phyloP scores from a whole-genome alignment of 2,113 vertebrate genomes.

The Cheirogaleus medius region DNA sequence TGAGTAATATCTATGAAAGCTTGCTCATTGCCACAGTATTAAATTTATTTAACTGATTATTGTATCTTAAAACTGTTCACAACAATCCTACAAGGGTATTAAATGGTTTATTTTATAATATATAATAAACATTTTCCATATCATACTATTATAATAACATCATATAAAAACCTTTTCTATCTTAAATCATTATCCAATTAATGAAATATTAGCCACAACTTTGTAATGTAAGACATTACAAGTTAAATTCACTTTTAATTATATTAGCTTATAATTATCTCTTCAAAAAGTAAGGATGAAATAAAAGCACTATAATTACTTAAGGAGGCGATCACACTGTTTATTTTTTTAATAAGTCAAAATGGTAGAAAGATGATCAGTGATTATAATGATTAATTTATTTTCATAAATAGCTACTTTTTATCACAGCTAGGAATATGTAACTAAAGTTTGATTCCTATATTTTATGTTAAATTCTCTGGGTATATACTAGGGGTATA shows the following conservation, averaged over 20 bases:
- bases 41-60: neutral
- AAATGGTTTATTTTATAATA: neutral
- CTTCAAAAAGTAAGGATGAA: neutral
- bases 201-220: neutral
- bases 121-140: neutral
- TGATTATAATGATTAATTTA: neutral
- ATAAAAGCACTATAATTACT: neutral
- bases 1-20: neutral
- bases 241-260: neutral
- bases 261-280: neutral
- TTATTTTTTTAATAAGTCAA: neutral
- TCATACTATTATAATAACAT: neutral
- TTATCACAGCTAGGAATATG: neutral
- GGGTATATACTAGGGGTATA: no score
- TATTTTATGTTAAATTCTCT: no score
- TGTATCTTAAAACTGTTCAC: neutral
- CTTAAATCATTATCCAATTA: neutral
- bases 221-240: neutral
- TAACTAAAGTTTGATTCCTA: neutral
- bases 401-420: neutral
- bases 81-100: neutral
- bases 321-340: neutral
- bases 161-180: neutral
- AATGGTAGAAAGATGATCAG: neutral
- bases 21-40: neutral